These are phyloP conservation scores for Ceratothoa steindachneri DNA, from an alignment of 2,888 invertebrate genomes.

Conservation along the genomic window DNA sequence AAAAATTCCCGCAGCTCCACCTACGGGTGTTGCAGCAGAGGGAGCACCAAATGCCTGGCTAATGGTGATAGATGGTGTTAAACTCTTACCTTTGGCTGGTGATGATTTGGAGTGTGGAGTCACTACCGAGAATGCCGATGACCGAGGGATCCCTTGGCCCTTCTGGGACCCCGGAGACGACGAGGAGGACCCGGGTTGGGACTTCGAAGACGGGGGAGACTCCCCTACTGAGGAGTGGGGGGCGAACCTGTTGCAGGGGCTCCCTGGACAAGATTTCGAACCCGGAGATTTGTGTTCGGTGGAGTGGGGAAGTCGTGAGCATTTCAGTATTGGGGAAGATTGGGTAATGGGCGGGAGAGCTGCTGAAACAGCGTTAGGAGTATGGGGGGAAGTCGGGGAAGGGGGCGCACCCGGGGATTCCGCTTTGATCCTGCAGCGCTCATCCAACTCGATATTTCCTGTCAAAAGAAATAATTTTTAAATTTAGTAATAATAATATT, in stretches of 20 bases:
- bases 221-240: not conserved
- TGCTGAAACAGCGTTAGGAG: not conserved
- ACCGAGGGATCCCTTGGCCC: not conserved
- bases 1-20: too few relatives aligned
- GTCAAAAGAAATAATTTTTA: not conserved
- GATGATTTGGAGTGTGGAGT: slow-evolving; percentile 25
- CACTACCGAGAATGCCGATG: slow-evolving; percentile 30
- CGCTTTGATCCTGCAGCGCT: not conserved
- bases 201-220: not conserved
- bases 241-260: not conserved
- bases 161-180: not conserved
- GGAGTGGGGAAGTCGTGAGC: not conserved
- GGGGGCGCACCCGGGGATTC: not conserved
- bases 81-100: slow-evolving; percentile 23
- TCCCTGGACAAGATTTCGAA: not conserved
- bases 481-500: not conserved
- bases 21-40: too few relatives aligned
- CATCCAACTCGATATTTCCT: not conserved
- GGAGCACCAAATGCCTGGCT: too few relatives aligned
- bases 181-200: not conserved
- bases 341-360: not conserved
- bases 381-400: not conserved
- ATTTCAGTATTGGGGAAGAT: not conserved
- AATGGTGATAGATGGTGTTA: too few relatives aligned
- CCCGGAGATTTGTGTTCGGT: not conserved